phyloP scores from a whole-genome alignment of 2,113 vertebrate genomes.

The Forbesichthys agassizii region DNA sequence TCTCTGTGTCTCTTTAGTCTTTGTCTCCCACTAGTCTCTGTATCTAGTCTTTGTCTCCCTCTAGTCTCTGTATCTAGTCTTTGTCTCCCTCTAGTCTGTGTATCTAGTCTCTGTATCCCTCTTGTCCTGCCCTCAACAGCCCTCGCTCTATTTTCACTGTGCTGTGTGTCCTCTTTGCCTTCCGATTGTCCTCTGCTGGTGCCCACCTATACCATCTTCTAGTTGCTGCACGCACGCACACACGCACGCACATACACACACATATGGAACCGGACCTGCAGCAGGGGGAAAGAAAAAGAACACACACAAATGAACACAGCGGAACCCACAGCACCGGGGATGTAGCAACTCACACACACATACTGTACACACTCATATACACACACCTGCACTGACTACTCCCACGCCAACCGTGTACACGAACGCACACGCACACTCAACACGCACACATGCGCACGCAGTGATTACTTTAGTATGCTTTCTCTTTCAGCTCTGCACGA shows the following conservation, averaged over 20 bases:
- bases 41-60: too few relatives aligned
- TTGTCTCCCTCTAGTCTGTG: too few relatives aligned
- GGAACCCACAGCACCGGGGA: too few relatives aligned
- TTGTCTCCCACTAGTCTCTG: too few relatives aligned
- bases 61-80: too few relatives aligned
- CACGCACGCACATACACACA: conserved; percentile 2
- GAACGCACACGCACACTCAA: conserved; percentile 3
- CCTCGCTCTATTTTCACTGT: conserved; percentile 35
- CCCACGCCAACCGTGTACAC: neutral
- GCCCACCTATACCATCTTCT: conserved; percentile 33
- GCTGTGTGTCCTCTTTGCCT: conserved; percentile 42
- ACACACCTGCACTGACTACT: neutral
- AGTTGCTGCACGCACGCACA: conserved; percentile 25
- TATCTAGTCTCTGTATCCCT: conserved; percentile 26
- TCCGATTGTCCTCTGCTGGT: conserved; percentile 35
- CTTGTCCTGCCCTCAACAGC: conserved; percentile 45
- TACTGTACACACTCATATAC: too few relatives aligned
- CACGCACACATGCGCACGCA: too few relatives aligned
- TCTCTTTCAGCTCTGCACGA: conserved; percentile 86
- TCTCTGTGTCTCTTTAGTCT: too few relatives aligned
- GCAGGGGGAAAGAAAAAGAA: too few relatives aligned
- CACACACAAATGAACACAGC: too few relatives aligned
- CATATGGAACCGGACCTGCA: too few relatives aligned
- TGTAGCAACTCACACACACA: neutral
- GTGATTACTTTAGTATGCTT: neutral